Evolutionary conservation across 2,113 vertebrate genomes (phyloP), one percentile per base, ranked within the genome.

Genomic region (Saccopteryx leptura): DNA sequence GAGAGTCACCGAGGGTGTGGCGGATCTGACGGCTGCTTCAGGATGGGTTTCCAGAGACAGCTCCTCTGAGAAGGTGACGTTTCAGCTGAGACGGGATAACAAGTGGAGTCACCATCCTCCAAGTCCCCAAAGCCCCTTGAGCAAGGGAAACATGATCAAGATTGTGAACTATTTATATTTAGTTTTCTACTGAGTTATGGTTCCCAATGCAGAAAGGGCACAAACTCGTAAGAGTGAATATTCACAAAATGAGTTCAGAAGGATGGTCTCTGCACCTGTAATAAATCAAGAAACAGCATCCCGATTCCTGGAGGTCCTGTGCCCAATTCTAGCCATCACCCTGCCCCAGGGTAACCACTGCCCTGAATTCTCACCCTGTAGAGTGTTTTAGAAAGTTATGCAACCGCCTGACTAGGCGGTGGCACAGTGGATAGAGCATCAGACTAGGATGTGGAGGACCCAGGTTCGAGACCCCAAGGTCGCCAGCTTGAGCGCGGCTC

Each of bases 1-100:
- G n/a, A 48, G 11, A 8, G 7, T 33, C 6, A 0, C 26, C 3
- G 9, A 26, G 19, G n/a, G 12, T 1, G 2, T 5, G 68, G 69
- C 0, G 0, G 33, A 0, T 2, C 14, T 1, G 1, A 0, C 0
- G 52, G 71, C 60, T 1, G 2, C 17, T 1, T 28, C 9, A 23
- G 28, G n/a, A 48, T 26, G 14, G 68, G 68, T 76, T 50, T 52
- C 9, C 71, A 39, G 69, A 39, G n/a, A n/a, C 0, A 0, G 75
- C 28, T 14, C 24, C 13, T 75, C 54, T n/a, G 39, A n/a, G 33
- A 74, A 33, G 82, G 54, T 21, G 76, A 19, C 31, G 1, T 28
- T 80, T 48, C 31, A 23, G 90, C 31, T 15, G 79, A 66, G 78
- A 52, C 4, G 31, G 33, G 26, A 39, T 7, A 31, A 28, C 46